phyloP scores from a whole-genome alignment of 2,888 invertebrate genomes.

The Nasonovia ribisnigri region DNA sequence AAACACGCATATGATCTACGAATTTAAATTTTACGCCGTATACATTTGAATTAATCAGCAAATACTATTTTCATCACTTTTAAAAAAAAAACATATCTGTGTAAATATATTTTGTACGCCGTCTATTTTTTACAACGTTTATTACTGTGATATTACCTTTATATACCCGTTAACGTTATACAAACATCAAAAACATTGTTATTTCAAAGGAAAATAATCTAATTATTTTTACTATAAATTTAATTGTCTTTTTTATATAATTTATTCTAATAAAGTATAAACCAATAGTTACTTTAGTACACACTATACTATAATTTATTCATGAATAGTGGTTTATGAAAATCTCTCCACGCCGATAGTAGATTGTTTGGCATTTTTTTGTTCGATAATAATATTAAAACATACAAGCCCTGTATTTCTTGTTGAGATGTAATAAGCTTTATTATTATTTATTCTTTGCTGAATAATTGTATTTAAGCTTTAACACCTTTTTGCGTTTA shows the following conservation, averaged over 20 bases:
- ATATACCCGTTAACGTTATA: background rate
- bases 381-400: background rate
- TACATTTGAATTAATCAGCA: background rate
- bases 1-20: background rate
- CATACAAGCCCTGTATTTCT: background rate
- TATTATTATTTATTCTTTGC: background rate
- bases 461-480: background rate
- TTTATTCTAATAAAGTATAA: background rate
- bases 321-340: background rate
- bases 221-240: background rate
- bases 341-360: background rate
- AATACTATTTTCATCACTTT: background rate
- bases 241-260: background rate
- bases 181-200: background rate
- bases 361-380: background rate
- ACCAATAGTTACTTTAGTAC: too few relatives aligned
- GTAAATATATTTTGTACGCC: background rate
- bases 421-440: background rate
- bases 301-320: too few relatives aligned
- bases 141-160: background rate
- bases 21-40: background rate
- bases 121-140: background rate
- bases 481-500: background rate
- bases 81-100: background rate
- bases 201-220: background rate